A percentile compares a stretch with the other conserved stretches of the same genome.
Evolutionary conservation across 2,888 invertebrate genomes (phyloP).

Genomic region (Ormyrus thymus): DNA sequence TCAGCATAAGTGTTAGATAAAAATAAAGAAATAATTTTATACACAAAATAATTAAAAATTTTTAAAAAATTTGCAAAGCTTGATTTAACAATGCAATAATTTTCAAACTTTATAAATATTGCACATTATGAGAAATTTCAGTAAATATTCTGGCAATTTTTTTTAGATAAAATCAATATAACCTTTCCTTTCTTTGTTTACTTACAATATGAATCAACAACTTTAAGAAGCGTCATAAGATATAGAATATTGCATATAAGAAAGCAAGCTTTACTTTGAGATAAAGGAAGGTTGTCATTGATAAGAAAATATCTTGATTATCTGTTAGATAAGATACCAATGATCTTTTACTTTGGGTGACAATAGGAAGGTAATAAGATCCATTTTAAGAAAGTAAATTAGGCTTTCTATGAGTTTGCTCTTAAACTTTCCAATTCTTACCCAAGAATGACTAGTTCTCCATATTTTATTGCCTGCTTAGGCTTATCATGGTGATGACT

Average conservation of each 20-base stretch:
- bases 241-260: constrained; percentile 2
- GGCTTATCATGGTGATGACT: constrained; percentile 86
- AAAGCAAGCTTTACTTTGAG: constrained; percentile 26
- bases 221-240: constrained; percentile 23
- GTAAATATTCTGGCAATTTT: background rate
- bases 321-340: constrained; percentile 48
- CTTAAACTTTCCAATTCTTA: constrained; percentile 75
- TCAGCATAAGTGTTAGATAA: constrained; percentile 4
- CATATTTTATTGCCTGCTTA: constrained; percentile 88
- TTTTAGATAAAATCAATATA: constrained; percentile 11
- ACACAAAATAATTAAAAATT: too few species aligned
- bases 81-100: too few species aligned
- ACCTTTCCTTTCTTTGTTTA: constrained; percentile 29
- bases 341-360: constrained; percentile 39
- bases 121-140: too few species aligned
- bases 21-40: background rate
- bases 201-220: constrained; percentile 16
- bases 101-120: too few species aligned
- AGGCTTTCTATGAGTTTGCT: constrained; percentile 4
- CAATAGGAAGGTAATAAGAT: constrained; percentile 22
- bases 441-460: constrained; percentile 96
- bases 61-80: too few species aligned
- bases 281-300: constrained; percentile 30
- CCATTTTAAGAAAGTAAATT: constrained; percentile 25
- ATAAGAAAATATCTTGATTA: constrained; percentile 40